Evolutionary conservation across 2,888 invertebrate genomes (phyloP), one percentile per base, ranked within the genome.

Genomic region (Sphaerophoria taeniata): DNA sequence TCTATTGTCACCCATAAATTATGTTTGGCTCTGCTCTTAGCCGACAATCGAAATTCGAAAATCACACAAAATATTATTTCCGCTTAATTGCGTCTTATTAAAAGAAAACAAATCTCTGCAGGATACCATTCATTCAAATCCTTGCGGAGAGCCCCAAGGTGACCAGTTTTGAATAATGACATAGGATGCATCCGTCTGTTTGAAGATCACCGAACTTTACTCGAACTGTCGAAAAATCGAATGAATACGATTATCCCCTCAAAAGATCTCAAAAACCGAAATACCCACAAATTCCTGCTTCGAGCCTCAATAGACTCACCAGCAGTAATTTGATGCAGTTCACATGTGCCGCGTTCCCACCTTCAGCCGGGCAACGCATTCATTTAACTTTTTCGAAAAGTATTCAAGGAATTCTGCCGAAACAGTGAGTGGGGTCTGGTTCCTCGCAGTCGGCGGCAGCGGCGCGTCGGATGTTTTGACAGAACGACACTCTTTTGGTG

Each of bases 71-170:
- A 78, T 84, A 87, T 87, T 80, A 84, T 87, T 87, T 87, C 83
- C 84, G 80, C 73, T 87, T 87, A 87, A 87, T 87, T 87, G 87
- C 79, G 70, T 71, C 84, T 84, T 77, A 78, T 81, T 87, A 87
- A 87, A 87, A 61, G 87, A 84, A 87, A 87, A 87, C 87, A 87
- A 78, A 84, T 87, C 80, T 61, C 79, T 51, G 73, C 80, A 84
- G 87, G 87, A 80, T 56, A 80, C 63, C 85, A 71, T 70, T 83
- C 69, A 49, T 60, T 67, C 77, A 80, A 75, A 80, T 84, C 75
- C 67, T 55, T 49, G 61, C 85, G 1, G 39, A 43, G 11, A 56
- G 45, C 85, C 75, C 76, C 69, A 43, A 6, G 24, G n/a, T 39
- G 34, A 56, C 53, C 47, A 34, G 49, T 24, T 24, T 4, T 49